Base-by-base conservation (phyloP, 1,140 invertebrate species). In the Melitaea cinxia region DNA sequence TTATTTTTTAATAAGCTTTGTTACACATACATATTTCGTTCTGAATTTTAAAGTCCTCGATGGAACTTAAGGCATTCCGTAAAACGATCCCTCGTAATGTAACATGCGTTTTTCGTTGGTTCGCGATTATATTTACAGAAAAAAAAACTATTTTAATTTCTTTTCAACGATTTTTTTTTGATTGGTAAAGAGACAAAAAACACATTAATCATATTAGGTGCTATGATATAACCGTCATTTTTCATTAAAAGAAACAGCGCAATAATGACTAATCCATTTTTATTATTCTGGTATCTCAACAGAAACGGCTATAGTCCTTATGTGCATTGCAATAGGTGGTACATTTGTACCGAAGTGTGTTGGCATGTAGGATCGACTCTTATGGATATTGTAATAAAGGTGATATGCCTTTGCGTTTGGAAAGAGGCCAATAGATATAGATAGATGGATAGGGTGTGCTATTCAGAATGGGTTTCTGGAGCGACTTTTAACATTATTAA, bases 401-500 rank as follows among this genome's bases (percentile, higher is more conserved):
- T 4, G 9, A 2, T 42, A 10, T 42, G 15, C n/a, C 0, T 42
- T 7, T 4, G 6, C 39, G 19, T 21, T 47, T 23, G 42, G 33
- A 56, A 42, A 24, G 7, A 33, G 26, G 54, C 35, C 54, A 56
- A 56, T 35, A 39, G 54, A 39, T 47, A 42, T 42, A 54, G 15
- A 56, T 23, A 21, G 19, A 21, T 19, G 7, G 52, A n/a, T n/a
- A n/a, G 52, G 28, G 15, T 19, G 17, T 56, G 19, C 53, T 28
- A 23, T 24, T 35, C 54, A 17, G 17, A 39, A 21, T 12, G 33
- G 30, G 33, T 56, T 56, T 56, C 54, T 56, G 33, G 54, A 30
- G 14, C 54, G 35, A 21, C 33, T 56, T 56, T 56, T 56, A 56
- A 56, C 28, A 2, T 33, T 33, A 56, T 56, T 39, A 56, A 56